Evolutionary conservation across 2,113 vertebrate species (phyloP).

Genomic region (Oxyruncus cristatus): DNA sequence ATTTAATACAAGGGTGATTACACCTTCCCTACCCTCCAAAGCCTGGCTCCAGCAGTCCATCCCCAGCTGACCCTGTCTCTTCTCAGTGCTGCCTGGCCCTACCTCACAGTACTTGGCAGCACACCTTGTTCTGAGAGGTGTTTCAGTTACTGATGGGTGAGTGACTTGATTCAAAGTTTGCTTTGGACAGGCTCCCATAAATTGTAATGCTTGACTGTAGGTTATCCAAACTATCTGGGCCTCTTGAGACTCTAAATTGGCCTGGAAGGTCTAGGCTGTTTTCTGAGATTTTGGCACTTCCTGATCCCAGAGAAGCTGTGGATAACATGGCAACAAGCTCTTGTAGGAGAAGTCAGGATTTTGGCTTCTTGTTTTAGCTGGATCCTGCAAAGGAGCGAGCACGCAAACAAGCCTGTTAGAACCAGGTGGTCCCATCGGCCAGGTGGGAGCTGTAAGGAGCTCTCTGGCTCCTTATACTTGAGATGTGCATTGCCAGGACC

Average conservation of each 20-base stretch:
- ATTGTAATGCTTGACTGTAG: constrained; percentile 32
- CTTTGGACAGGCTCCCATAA: constrained; percentile 42
- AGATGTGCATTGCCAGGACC: neutral
- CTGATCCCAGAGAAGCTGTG: neutral
- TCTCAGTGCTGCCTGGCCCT: neutral
- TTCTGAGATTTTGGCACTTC: constrained; percentile 25
- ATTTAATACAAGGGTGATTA: neutral
- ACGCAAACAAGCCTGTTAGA: neutral
- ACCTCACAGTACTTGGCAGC: constrained; percentile 36
- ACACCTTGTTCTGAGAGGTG: constrained; percentile 49
- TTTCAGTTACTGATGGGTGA: constrained; percentile 37
- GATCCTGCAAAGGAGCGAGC: neutral
- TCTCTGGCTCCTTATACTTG: neutral
- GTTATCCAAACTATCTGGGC: constrained; percentile 41
- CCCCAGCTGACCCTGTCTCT: neutral
- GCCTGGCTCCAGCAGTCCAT: neutral
- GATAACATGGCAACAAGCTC: neutral
- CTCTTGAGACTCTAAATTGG: constrained; percentile 24
- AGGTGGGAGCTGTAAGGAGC: neutral
- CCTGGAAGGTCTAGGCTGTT: neutral
- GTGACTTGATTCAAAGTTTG: constrained; percentile 8
- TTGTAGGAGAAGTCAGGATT: neutral
- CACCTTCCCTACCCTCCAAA: neutral
- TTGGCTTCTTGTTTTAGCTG: neutral
- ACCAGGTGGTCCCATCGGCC: neutral